phyloP scores from a whole-genome alignment of 2,888 invertebrate genomes.

The Gastracanthus pulcherrimus region DNA sequence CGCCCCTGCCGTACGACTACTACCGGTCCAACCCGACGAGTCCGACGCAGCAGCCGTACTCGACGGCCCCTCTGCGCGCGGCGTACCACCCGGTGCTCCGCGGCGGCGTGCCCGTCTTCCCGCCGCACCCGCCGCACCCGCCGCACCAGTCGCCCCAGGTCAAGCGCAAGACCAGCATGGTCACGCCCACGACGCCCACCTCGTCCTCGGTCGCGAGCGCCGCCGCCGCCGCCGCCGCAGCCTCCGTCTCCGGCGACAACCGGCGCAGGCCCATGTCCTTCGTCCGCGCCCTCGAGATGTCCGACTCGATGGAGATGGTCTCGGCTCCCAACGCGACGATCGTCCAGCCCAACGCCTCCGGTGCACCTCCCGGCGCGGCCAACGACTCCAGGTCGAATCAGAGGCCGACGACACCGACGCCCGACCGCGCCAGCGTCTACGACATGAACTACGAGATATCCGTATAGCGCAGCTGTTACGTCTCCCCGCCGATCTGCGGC shows the following conservation, averaged over 20 bases:
- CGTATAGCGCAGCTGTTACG: conserved; percentile 83
- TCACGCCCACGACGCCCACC: conserved; percentile 77
- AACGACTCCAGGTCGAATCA: conserved; percentile 66
- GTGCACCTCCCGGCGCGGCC: not conserved
- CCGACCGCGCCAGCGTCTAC: conserved; percentile 93
- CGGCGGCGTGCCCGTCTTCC: conserved; percentile 85
- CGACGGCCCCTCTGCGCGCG: conserved; percentile 75
- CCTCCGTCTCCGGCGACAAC: conserved; percentile 73
- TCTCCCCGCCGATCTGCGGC: conserved; percentile 70
- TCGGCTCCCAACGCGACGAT: conserved; percentile 76
- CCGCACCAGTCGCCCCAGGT: conserved; percentile 75
- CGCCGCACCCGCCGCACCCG: too few species aligned
- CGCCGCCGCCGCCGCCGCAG: conserved; percentile 82
- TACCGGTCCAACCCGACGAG: conserved; percentile 87
- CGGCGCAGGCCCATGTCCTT: conserved; percentile 90
- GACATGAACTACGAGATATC: conserved; percentile 98
- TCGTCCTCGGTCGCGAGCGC: conserved; percentile 74
- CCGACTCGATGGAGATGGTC: conserved; percentile 91
- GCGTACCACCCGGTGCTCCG: conserved; percentile 83
- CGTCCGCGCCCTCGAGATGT: conserved; percentile 93
- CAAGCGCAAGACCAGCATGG: conserved; percentile 69
- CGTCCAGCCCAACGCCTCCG: not conserved
- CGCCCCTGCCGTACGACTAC: conserved; percentile 76
- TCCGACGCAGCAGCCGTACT: conserved; percentile 81
- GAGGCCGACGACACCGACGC: conserved; percentile 82